phyloP scores from a whole-genome alignment of 2,113 vertebrate species.

The Anoura caudifer region DNA sequence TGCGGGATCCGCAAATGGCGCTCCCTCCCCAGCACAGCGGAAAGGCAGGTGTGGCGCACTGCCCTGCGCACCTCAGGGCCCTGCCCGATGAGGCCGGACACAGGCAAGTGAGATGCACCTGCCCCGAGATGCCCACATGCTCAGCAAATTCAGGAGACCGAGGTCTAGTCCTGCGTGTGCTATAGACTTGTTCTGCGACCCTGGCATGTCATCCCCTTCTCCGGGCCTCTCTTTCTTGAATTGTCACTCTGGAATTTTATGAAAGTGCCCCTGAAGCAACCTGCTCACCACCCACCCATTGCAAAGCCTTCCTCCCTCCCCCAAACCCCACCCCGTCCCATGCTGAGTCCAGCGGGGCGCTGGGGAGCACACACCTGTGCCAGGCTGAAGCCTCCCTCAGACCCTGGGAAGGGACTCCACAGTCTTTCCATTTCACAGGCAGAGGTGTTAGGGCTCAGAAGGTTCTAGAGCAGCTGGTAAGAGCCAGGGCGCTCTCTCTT shows the following conservation, averaged over 20 bases:
- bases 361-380: neutral
- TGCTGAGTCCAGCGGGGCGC: neutral
- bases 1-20: accelerated
- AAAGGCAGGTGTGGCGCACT: neutral
- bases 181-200: neutral
- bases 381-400: neutral
- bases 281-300: too few species aligned
- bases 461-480: neutral
- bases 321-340: accelerated
- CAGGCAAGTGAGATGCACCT: neutral
- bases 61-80: accelerated
- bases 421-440: neutral
- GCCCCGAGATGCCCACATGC: neutral
- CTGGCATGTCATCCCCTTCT: neutral
- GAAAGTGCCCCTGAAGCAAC: neutral
- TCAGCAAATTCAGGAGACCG: neutral
- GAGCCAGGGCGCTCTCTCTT: neutral
- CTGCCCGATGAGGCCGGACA: neutral
- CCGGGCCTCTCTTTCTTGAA: neutral
- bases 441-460: neutral
- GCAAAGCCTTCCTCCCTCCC: neutral
- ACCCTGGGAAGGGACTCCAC: neutral
- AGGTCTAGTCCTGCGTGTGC: neutral
- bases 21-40: neutral
- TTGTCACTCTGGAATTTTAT: neutral